Conservation (phyloP, 2,113 vertebrate species). For the Psilopsiagon aurifrons region DNA sequence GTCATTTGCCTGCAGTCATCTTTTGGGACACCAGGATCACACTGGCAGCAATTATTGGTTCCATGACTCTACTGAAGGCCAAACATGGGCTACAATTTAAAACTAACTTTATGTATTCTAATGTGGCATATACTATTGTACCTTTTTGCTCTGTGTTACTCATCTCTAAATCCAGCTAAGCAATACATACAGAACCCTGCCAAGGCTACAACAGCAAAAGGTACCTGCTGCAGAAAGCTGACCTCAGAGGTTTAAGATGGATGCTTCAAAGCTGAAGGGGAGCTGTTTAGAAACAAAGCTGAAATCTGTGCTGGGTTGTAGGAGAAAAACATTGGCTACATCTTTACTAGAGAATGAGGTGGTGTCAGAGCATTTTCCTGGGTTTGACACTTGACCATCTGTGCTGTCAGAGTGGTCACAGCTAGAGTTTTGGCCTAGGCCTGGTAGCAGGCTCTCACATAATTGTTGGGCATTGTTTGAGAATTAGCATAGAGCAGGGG, state of each 20-base stretch:
- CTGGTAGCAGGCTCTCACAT: not conserved
- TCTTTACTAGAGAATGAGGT: not conserved
- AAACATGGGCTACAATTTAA: not conserved
- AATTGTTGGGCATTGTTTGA: not conserved
- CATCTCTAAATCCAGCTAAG: not conserved
- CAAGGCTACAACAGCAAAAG: not conserved
- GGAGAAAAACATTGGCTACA: not conserved
- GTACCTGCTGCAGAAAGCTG: not conserved
- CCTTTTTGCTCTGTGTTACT: not conserved
- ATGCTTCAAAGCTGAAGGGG: not conserved
- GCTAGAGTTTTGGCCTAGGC: not conserved
- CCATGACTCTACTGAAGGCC: not conserved
- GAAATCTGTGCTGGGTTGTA: not conserved
- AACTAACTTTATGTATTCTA: not conserved
- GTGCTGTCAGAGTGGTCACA: not conserved
- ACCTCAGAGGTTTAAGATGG: not conserved
- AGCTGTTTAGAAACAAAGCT: not conserved
- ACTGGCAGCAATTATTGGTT: not conserved
- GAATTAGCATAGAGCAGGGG: not conserved
- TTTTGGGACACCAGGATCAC: not conserved
- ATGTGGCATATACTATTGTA: not conserved
- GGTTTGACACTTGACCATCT: not conserved
- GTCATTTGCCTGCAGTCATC: not conserved
- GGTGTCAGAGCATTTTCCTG: not conserved
- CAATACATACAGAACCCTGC: not conserved